phyloP scores from a whole-genome alignment of 2,888 invertebrate species.

The Limnephilus rhombicus region DNA sequence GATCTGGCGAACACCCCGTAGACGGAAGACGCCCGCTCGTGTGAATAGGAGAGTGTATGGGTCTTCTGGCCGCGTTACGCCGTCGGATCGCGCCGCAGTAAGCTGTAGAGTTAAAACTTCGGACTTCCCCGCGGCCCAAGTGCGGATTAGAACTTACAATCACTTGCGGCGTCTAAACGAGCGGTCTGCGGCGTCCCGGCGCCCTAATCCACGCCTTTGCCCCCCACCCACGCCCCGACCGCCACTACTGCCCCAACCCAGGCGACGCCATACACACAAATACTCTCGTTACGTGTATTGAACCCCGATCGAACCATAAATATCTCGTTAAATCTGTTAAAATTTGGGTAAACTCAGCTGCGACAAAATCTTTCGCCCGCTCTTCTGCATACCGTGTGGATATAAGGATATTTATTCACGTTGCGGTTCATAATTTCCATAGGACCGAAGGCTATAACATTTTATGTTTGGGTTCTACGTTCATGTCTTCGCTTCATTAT shows the following conservation, averaged over 20 bases:
- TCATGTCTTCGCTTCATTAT: background rate
- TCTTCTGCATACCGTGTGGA: background rate
- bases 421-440: background rate
- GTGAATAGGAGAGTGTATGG: background rate
- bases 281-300: constrained; percentile 37
- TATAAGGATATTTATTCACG: background rate
- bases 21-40: background rate
- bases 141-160: constrained; percentile 66
- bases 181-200: constrained; percentile 62
- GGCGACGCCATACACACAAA: constrained; percentile 41
- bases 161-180: constrained; percentile 65
- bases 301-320: constrained; percentile 56
- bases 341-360: constrained; percentile 49
- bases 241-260: constrained; percentile 2
- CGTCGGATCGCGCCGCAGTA: constrained; percentile 33
- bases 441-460: background rate
- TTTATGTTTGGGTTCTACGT: background rate
- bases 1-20: background rate
- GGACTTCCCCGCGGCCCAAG: constrained; percentile 56
- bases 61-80: background rate
- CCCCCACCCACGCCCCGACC: constrained; percentile 6
- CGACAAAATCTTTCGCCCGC: constrained; percentile 24
- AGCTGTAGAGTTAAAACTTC: constrained; percentile 61
- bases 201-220: constrained; percentile 47
- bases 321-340: constrained; percentile 54